phyloP scores from a whole-genome alignment of 2,797 vertebrate species.

The Chrysocyon brachyurus region DNA sequence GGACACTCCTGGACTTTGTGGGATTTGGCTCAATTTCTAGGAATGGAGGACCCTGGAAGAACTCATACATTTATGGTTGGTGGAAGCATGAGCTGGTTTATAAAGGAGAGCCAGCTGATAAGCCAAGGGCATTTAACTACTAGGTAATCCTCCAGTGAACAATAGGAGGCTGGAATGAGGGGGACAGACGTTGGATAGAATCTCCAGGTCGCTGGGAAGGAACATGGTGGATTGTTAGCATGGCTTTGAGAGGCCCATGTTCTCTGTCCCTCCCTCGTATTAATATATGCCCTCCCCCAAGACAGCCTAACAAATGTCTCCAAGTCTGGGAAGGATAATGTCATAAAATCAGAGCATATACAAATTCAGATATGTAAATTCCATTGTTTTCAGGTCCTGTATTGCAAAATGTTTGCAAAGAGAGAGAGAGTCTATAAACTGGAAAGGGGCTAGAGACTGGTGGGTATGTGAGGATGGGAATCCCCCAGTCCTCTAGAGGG shows the following conservation, averaged over 20 bases:
- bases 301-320: not conserved
- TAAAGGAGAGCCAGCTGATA: not conserved
- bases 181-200: accelerated
- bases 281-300: not conserved
- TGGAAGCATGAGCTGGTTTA: not conserved
- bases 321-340: not conserved
- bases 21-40: not conserved
- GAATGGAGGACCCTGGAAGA: not conserved
- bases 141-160: not conserved
- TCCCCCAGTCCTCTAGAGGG: not conserved
- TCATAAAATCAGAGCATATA: not conserved
- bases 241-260: not conserved
- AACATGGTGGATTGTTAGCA: not conserved
- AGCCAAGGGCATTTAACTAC: not conserved
- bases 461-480: not conserved
- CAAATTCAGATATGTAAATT: not conserved
- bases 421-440: not conserved
- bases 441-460: not conserved
- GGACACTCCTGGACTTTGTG: not conserved
- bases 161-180: not conserved
- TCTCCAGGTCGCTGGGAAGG: not conserved
- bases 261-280: not conserved
- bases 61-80: not conserved
- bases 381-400: not conserved
- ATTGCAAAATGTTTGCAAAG: not conserved